Base-by-base conservation (phyloP, 35 echinoderm and acorn worm species). In the Apostichopus parvimensis region DNA sequence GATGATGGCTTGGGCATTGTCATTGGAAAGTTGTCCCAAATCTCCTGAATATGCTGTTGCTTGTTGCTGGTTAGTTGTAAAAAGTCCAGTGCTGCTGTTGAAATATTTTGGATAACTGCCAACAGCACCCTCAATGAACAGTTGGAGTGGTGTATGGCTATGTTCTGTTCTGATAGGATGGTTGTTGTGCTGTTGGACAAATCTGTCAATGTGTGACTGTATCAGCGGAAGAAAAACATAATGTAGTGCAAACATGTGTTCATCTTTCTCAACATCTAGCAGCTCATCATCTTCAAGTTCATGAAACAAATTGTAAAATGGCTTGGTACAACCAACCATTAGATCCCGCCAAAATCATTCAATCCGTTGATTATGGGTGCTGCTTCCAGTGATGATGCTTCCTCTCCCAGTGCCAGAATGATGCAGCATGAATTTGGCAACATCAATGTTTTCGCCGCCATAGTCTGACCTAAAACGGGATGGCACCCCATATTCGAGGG, bases 201-300 rank as follows among this genome's bases (percentile, higher is more conserved):
- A 89, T 12, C 7, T 71, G 8, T 11, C 9, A 7, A 95, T 55
- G 17, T 87, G 78, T 54, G n/a, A 59, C 66, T 95, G 71, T 14
- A 95, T 86, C 18, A 91, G 59, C 56, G 94, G 91, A 26, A 95
- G 24, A 64, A 79, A 95, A 7, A 89, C 86, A 90, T 93, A 95
- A 70, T 95, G 91, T 15, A 95, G 56, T 4, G 91, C 91, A 79
- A 61, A 95, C 68, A 93, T 55, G 14, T 95, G 82, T 6, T 77
- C 73, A 7, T 77, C 73, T 13, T 77, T 77, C 15, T 17, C 73
- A 21, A 17, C 9, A 17, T 77, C 73, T 77, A 77, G 73, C 6
- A 77, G 9, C 9, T 17, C 17, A 9, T 17, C 17, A 26, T 13
- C 73, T 77, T 77, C 73, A 9, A 77, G 9, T 26, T 77, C 73